Evolutionary conservation across 2,797 vertebrate genomes (phyloP).

Genomic region (Menidia menidia): DNA sequence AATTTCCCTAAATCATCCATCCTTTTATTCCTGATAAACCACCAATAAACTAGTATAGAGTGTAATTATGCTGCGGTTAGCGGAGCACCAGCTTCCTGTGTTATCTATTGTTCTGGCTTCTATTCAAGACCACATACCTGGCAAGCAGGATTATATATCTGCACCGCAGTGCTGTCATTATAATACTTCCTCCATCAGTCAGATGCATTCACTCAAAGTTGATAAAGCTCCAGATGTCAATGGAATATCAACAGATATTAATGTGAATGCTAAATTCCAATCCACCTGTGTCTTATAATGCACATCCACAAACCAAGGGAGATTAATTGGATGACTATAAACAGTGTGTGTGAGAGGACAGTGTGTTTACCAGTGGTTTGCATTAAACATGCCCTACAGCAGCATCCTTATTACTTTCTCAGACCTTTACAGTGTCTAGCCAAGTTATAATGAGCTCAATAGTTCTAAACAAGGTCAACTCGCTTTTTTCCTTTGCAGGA

Average conservation of each 20-base stretch:
- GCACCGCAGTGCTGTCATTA: not conserved
- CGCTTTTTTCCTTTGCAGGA: too few relatives aligned
- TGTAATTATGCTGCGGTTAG: constrained; percentile 7
- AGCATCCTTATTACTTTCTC: too few relatives aligned
- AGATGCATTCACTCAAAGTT: not conserved
- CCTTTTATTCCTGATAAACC: not conserved
- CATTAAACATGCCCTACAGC: too few relatives aligned
- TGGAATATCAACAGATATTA: not conserved
- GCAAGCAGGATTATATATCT: constrained; percentile 10
- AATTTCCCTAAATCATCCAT: not conserved
- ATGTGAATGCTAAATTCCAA: not conserved
- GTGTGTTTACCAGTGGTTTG: too few relatives aligned
- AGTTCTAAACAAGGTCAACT: too few relatives aligned
- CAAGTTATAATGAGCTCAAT: too few relatives aligned
- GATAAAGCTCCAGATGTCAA: not conserved
- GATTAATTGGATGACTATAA: too few relatives aligned
- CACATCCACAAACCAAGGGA: not conserved
- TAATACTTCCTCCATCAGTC: not conserved
- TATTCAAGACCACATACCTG: constrained; percentile 12
- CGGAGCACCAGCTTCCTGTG: not conserved
- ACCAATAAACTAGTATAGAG: not conserved
- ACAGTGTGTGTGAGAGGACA: too few relatives aligned
- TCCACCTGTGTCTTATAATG: not conserved
- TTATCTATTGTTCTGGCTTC: not conserved
- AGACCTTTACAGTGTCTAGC: too few relatives aligned